Evolutionary conservation across 2,888 invertebrate genomes (phyloP).

Genomic region (Macrophya annulata): DNA sequence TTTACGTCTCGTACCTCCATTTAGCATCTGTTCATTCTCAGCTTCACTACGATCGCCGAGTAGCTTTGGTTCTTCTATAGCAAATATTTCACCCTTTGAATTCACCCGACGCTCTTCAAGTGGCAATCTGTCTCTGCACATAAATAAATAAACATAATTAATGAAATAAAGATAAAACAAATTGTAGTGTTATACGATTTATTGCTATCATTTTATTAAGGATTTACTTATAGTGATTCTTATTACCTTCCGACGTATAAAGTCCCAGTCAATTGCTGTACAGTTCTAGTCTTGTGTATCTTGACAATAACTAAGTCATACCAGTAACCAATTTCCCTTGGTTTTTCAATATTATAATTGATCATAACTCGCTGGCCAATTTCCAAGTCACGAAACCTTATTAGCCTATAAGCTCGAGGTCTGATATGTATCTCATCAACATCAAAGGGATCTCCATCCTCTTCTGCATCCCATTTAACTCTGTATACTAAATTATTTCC

Average conservation of each 20-base stretch:
- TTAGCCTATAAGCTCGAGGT: conserved; percentile 85
- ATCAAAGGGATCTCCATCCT: conserved; percentile 77
- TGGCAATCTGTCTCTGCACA: conserved; percentile 78
- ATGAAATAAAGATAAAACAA: neutral
- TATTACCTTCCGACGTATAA: conserved; percentile 82
- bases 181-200: neutral
- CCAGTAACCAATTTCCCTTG: conserved; percentile 87
- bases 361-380: conserved; percentile 86
- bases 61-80: conserved; percentile 83
- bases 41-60: conserved; percentile 79
- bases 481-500: conserved; percentile 70
- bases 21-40: conserved; percentile 72
- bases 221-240: conserved; percentile 84
- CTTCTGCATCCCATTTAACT: conserved; percentile 73
- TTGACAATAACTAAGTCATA: conserved; percentile 82
- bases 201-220: conserved; percentile 71
- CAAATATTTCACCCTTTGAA: conserved; percentile 85
- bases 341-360: conserved; percentile 88
- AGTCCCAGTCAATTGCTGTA: conserved; percentile 82
- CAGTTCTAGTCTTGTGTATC: conserved; percentile 78
- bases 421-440: conserved; percentile 82
- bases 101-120: conserved; percentile 83
- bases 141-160: neutral
- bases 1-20: conserved; percentile 70
- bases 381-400: conserved; percentile 81